Percentiles rank a stretch among this genome's conserved stretches.
Evolutionary conservation across 2,113 vertebrate genomes (phyloP).

Genomic region (Calonectris borealis): DNA sequence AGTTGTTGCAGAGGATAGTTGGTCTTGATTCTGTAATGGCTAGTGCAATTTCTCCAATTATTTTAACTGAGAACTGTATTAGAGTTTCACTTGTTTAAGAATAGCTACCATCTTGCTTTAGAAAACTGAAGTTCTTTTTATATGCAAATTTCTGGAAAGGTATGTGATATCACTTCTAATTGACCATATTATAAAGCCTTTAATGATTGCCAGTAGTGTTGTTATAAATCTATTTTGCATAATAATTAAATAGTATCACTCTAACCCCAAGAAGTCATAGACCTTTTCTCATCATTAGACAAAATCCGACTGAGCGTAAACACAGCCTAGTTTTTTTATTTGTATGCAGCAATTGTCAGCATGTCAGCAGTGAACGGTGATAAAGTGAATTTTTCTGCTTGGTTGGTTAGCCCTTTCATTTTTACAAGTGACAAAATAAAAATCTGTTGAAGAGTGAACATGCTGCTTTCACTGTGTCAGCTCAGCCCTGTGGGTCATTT

Average conservation of each 20-base stretch:
- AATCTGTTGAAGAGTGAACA: conserved; percentile 87
- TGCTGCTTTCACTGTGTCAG: conserved; percentile 88
- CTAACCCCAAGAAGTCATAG: conserved; percentile 38
- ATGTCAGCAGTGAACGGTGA: conserved; percentile 81
- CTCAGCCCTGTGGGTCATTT: conserved; percentile 88
- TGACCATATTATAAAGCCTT: conserved; percentile 11
- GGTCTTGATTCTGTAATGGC: rapidly evolving
- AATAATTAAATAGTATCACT: conserved; percentile 67
- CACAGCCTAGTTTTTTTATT: conserved; percentile 75
- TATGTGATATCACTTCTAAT: neutral
- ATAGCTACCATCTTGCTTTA: neutral
- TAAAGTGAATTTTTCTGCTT: conserved; percentile 92
- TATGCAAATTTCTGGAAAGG: neutral
- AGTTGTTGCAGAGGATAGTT: neutral
- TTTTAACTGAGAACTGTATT: neutral
- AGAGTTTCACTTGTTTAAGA: neutral
- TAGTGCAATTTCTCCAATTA: neutral
- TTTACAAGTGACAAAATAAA: conserved; percentile 89
- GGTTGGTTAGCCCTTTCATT: conserved; percentile 86
- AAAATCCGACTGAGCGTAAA: conserved; percentile 79
- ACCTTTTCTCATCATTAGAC: conserved; percentile 72
- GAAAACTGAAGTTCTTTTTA: neutral
- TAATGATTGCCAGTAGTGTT: neutral
- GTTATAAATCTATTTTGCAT: conserved; percentile 53
- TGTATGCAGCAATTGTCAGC: conserved; percentile 83